These are phyloP conservation scores for Andrena flavipes DNA, from an alignment of 2,888 invertebrate species.

Conservation along the genomic window DNA sequence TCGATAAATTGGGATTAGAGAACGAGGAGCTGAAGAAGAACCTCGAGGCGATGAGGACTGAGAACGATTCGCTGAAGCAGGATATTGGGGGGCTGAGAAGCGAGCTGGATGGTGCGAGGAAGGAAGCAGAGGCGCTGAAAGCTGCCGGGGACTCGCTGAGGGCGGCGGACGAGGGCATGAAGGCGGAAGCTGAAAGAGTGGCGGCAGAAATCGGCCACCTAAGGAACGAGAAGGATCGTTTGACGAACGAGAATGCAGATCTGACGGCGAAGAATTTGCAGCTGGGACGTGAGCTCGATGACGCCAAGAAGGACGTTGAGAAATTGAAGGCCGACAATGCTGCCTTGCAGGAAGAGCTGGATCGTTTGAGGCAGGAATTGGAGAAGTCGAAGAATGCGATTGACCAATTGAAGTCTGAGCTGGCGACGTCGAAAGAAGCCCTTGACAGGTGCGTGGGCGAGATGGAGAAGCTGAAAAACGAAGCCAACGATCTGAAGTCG, in stretches of 20 bases:
- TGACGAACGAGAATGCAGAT: constrained; percentile 35
- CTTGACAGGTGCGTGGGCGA: constrained; percentile 48
- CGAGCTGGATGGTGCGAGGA: constrained; percentile 29
- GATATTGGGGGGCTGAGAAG: constrained; percentile 34
- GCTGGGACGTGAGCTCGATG: constrained; percentile 55
- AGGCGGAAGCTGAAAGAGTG: constrained; percentile 39
- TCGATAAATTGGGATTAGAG: constrained; percentile 59
- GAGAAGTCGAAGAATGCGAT: constrained; percentile 24
- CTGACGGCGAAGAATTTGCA: constrained; percentile 35
- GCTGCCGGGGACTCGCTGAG: constrained; percentile 17
- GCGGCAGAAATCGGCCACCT: neutral
- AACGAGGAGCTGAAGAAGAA: constrained; percentile 42
- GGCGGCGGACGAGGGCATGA: neutral
- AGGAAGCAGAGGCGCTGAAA: constrained; percentile 12
- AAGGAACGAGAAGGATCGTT: constrained; percentile 18
- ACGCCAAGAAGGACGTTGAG: constrained; percentile 29
- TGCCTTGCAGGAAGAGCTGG: constrained; percentile 41
- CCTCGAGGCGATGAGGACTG: constrained; percentile 38
- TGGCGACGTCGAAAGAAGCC: constrained; percentile 44
- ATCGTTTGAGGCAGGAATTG: constrained; percentile 45
- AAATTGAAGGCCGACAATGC: constrained; percentile 43
- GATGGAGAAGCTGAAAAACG: constrained; percentile 54
- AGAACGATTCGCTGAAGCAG: constrained; percentile 47
- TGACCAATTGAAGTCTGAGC: constrained; percentile 51
- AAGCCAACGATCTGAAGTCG: constrained; percentile 57